Evolutionary conservation across 30 jellyfish, hydroid and myxozoan genomes (phyloP).

Genomic region (Hydra vulgaris): DNA sequence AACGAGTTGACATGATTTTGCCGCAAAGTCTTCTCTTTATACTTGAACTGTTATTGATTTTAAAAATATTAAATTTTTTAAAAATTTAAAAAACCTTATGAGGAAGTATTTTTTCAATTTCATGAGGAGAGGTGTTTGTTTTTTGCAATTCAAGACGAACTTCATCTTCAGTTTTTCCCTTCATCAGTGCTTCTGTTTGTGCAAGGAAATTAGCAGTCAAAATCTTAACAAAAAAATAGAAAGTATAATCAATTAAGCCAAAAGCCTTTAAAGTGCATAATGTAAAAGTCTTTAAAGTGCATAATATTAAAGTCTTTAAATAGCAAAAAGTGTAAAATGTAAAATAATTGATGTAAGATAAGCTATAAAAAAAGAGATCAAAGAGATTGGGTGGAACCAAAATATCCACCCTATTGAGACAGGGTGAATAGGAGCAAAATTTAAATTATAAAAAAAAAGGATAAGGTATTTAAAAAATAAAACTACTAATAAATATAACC

Average conservation of each 20-base stretch:
- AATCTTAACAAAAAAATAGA: constrained; percentile 39
- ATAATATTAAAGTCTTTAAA: neutral
- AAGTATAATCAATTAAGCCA: neutral
- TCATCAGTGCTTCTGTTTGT: constrained; percentile 99
- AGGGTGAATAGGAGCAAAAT: too few species aligned
- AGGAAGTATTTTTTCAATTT: constrained; percentile 47
- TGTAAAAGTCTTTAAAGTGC: neutral
- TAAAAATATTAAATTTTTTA: neutral
- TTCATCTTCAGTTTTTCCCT: constrained; percentile 78
- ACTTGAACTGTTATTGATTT: too few species aligned
- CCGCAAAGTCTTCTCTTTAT: too few species aligned
- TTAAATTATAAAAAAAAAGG: too few species aligned
- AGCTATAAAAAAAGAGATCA: too few species aligned
- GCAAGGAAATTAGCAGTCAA: constrained; percentile 93
- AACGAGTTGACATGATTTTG: too few species aligned
- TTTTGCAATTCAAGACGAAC: constrained; percentile 67
- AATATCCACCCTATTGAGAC: too few species aligned
- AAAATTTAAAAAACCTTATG: constrained; percentile 44
- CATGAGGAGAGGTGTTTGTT: constrained; percentile 37
- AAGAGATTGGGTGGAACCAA: too few species aligned
- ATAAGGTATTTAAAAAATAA: too few species aligned
- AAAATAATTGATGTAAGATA: too few species aligned
- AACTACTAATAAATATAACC: too few species aligned
- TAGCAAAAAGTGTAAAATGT: neutral
- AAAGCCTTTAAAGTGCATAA: neutral